These are phyloP conservation scores for Deilephila elpenor DNA, from an alignment of 2,888 invertebrate species.

Conservation along the genomic window DNA sequence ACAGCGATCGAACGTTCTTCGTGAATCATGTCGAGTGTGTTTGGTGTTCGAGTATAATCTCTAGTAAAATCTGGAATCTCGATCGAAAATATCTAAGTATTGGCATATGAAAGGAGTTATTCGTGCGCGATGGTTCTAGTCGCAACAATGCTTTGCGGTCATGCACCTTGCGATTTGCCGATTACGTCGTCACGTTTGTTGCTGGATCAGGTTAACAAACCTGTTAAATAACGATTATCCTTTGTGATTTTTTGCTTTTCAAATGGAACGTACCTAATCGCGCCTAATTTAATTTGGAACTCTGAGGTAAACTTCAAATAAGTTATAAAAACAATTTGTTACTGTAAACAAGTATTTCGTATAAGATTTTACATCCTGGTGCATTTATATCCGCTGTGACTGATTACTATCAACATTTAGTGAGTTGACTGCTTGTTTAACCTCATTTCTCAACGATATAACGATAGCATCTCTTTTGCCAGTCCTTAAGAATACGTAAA, in stretches of 20 bases:
- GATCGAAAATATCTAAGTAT: slow-evolving; percentile 38
- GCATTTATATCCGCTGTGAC: not conserved
- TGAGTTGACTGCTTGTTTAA: not conserved
- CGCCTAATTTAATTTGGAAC: slow-evolving; percentile 48
- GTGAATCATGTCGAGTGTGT: slow-evolving; percentile 26
- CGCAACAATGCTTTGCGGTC: slow-evolving; percentile 70
- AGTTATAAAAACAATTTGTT: slow-evolving; percentile 35
- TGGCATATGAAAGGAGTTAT: slow-evolving; percentile 57
- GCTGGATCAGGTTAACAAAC: slow-evolving; percentile 73
- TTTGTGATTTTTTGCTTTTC: slow-evolving; percentile 50
- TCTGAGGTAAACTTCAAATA: slow-evolving; percentile 39
- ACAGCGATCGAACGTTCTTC: slow-evolving; percentile 32
- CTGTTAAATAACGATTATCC: slow-evolving; percentile 64
- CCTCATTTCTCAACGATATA: slow-evolving; percentile 1
- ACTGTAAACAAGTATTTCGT: not conserved
- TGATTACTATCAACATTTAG: not conserved
- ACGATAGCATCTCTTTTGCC: not conserved
- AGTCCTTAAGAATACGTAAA: not conserved
- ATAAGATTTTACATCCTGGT: not conserved
- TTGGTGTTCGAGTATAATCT: slow-evolving; percentile 17
- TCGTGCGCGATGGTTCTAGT: slow-evolving; percentile 64
- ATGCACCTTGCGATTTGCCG: slow-evolving; percentile 71
- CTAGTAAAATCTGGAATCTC: slow-evolving; percentile 29
- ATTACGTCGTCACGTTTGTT: slow-evolving; percentile 71
- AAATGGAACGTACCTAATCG: slow-evolving; percentile 38